Percentiles rank a stretch among this genome's conserved stretches.
Evolutionary conservation across 2,797 vertebrate species (phyloP).

Genomic region (Amblyopsis hoosieri): DNA sequence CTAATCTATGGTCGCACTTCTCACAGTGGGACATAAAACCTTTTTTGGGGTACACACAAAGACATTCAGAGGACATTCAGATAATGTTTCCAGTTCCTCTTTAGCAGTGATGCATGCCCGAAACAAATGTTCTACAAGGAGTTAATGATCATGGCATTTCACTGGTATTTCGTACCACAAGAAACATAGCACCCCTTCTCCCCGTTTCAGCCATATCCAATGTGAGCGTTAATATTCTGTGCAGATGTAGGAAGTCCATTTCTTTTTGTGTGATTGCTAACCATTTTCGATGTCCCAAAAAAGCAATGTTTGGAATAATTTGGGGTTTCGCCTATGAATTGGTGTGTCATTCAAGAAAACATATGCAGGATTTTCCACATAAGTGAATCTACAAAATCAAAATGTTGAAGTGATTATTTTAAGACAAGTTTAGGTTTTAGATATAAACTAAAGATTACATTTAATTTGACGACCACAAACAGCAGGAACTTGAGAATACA

Average conservation of each 20-base stretch:
- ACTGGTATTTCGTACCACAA: not conserved
- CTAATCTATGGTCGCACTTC: slow-evolving; percentile 42
- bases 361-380: no score
- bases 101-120: slow-evolving; percentile 1
- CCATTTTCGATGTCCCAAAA: not conserved
- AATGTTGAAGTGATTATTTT: not conserved
- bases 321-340: no score
- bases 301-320: not conserved
- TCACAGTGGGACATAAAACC: slow-evolving; percentile 27
- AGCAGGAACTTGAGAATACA: no score
- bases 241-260: not conserved
- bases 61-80: slow-evolving; percentile 24
- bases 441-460: not conserved
- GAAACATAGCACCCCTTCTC: not conserved
- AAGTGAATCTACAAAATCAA: no score
- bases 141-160: not conserved
- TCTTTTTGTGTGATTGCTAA: not conserved
- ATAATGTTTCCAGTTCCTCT: slow-evolving; percentile 20
- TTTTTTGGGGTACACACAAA: slow-evolving; percentile 32
- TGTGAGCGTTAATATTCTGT: not conserved
- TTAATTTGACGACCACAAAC: no score
- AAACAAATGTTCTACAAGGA: slow-evolving; percentile 1
- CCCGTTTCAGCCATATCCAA: not conserved
- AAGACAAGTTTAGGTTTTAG: not conserved
- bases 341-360: no score